phyloP scores from a whole-genome alignment of 1,140 invertebrate species.

The Linepithema humile region DNA sequence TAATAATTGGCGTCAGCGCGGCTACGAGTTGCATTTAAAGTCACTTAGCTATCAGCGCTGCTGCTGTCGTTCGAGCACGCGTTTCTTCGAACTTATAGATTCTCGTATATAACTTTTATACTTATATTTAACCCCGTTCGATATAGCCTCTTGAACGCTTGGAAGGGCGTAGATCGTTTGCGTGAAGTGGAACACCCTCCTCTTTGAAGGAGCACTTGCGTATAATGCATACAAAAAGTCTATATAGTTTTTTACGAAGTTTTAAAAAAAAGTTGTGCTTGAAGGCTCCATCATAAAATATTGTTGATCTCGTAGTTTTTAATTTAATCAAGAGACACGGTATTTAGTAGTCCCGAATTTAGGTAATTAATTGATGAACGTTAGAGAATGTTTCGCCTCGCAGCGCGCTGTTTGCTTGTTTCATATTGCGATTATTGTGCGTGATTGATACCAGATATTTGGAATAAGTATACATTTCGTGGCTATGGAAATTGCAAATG shows the following conservation, averaged over 20 bases:
- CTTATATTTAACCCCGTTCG: conserved; percentile 47
- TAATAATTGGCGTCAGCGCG: conserved; percentile 10
- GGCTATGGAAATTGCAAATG: background rate
- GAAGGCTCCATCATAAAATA: background rate
- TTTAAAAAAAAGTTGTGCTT: background rate
- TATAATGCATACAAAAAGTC: background rate
- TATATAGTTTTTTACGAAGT: background rate
- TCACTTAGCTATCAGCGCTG: background rate
- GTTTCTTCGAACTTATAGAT: conserved; percentile 50
- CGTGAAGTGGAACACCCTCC: conserved; percentile 25
- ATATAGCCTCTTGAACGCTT: conserved; percentile 1
- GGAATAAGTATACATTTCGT: background rate
- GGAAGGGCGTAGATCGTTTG: conserved; percentile 11
- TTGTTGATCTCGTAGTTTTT: background rate
- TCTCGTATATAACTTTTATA: conserved; percentile 8
- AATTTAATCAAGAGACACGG: background rate
- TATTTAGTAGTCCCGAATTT: background rate
- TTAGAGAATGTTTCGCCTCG: background rate
- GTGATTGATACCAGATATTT: background rate
- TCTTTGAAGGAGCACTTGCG: conserved; percentile 20
- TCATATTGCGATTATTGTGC: background rate
- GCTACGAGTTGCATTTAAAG: background rate
- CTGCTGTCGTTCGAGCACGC: background rate
- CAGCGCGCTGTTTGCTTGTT: background rate
- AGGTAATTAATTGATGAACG: background rate